Evolutionary conservation across 2,888 invertebrate genomes (phyloP), one percentile per base, ranked within the genome.

Genomic region (Geophilus truncorum): DNA sequence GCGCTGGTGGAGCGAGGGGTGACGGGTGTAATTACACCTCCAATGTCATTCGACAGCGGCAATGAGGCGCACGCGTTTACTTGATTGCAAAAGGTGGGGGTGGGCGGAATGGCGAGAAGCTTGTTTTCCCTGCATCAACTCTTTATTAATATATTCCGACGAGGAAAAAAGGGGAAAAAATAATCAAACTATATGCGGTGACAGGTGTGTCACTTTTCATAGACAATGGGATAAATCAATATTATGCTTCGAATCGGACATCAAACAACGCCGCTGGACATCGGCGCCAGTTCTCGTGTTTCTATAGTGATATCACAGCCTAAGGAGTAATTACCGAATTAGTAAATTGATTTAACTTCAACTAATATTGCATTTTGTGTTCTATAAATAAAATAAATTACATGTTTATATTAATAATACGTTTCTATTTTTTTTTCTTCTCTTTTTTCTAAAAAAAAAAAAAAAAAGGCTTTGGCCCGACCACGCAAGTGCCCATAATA

Each of bases 401-500:
- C 25, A 1, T 15, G 28, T 23, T 62, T 23, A 62, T 62, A 62
- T n/a, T 32, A 70, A 70, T 70, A 70, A 70, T 28, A 25, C 28
- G 18, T 70, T 28, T 28, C 12, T 70, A 7, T 70, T 70, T 25
- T 28, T 25, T 70, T 70, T 62, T 45, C 12, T 12, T 45, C 12
- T 45, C 45, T 18, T 45, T 45, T 45, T n/a, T n/a, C n/a, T n/a
- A n/a, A n/a, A n/a, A n/a, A n/a, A n/a, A 1, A 57, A 62, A 62
- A 25, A 70, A 28, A 25, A 62, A 23, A 95, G 95, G 85, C 87
- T 95, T 76, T 94, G 94, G 93, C 94, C 94, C 10, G 90, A 91
- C 51, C 93, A 95, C 86, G 93, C 94, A 6, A 94, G 94, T 85
- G 94, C 94, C 0, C 93, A 94, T 88, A 94, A 95, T 87, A 95